A percentile compares a stretch with the other conserved stretches of the same genome.
These are phyloP conservation scores for Drosophila peninsularis DNA, from an alignment of 2,888 invertebrate species.

Conservation along the genomic window DNA sequence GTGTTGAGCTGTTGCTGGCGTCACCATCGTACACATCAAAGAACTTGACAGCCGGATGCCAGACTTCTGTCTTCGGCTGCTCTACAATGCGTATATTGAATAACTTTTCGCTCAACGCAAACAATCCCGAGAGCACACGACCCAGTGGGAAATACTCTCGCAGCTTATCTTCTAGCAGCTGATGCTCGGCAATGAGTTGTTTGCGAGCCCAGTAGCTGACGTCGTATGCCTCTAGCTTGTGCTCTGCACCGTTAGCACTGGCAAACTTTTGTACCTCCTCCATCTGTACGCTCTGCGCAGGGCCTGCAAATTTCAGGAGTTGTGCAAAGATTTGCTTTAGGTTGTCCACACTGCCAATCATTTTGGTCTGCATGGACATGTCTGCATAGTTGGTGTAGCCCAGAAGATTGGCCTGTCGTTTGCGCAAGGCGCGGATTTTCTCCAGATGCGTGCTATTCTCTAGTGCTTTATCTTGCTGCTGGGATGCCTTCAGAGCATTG, in stretches of 20 bases:
- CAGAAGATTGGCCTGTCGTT: conserved; percentile 90
- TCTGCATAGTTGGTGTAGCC: conserved; percentile 93
- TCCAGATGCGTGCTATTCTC: conserved; percentile 91
- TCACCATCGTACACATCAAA: conserved; percentile 90
- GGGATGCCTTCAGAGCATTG: conserved; percentile 89
- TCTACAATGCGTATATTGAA: conserved; percentile 92
- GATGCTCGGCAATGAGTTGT: conserved; percentile 88
- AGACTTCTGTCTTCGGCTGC: conserved; percentile 87
- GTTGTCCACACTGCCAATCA: conserved; percentile 93
- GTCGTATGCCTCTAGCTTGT: conserved; percentile 92
- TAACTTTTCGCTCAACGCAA: conserved; percentile 90
- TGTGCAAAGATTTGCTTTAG: conserved; percentile 89
- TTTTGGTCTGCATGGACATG: conserved; percentile 96
- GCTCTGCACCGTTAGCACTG: conserved; percentile 88
- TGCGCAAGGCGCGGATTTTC: conserved; percentile 89
- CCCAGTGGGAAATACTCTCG: conserved; percentile 93
- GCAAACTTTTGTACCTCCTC: conserved; percentile 90
- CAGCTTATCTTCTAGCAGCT: conserved; percentile 89
- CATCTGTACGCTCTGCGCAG: conserved; percentile 91
- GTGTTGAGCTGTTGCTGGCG: conserved; percentile 77
- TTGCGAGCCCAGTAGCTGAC: conserved; percentile 94
- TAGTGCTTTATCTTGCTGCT: conserved; percentile 86
- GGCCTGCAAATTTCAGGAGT: conserved; percentile 89
- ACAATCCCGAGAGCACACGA: conserved; percentile 91
- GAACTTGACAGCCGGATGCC: conserved; percentile 94